Evolutionary conservation across 2,888 invertebrate genomes (phyloP), one percentile per base, ranked within the genome.

Genomic region (Campoplex nolae): DNA sequence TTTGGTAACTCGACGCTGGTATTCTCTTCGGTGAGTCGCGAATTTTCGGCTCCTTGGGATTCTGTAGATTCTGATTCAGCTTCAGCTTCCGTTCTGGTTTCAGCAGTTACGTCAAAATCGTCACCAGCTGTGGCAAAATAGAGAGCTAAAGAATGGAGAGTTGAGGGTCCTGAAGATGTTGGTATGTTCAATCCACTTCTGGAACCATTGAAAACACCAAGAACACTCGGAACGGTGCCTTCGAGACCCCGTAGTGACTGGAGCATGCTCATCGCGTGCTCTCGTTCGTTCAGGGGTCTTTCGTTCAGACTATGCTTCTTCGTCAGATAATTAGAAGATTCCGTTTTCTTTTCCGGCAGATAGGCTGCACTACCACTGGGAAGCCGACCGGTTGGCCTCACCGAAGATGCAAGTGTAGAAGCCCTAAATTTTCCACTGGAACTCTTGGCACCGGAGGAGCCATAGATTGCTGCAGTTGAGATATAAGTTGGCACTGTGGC

Each of bases 81-180:
- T 18, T 88, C 82, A 51, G 90, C 83, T 62, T 93, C 92, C 3
- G 91, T 92, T 1, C 93, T 91, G 6, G 94, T 93, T 51, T 95
- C 93, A 8, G 90, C 89, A 3, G 91, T 91, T 4, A 91, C 92
- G 51, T 92, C 92, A n/a, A 92, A 92, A 77, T 93, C 94, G 90
- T 96, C 96, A 86, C 96, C 95, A 89, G 96, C 96, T 11, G 96
- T 96, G 3, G 97, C 97, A 92, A 97, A 98, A 92, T 98, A 98
- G 88, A 97, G 96, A 0, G 98, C 97, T 68, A 98, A 93, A 0
- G 97, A 97, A 90, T 97, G 97, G 16, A 97, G 95, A 0, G 97
- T 97, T 92, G 97, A 97, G 0, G 97, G 97, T 0, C 97, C 97
- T 0, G 97, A 96, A 0, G 97, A 97, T 23, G 97, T 96, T 3